phyloP scores from a whole-genome alignment of 2,113 vertebrate species.

The Riparia riparia region DNA sequence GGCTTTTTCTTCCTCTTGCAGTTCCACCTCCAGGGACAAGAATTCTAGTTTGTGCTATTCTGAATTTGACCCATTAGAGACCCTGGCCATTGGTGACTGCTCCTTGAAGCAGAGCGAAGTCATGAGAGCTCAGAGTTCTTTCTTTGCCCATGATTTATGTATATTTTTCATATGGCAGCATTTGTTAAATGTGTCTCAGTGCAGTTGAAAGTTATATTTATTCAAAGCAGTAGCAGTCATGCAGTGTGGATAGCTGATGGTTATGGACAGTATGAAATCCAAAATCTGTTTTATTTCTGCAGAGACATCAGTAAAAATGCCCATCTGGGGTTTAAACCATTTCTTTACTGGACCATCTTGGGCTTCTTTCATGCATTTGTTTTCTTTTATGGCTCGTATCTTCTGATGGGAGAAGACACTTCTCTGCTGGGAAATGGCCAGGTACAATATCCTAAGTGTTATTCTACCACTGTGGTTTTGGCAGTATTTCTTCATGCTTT shows the following conservation, averaged over 20 bases:
- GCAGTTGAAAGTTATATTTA: background rate
- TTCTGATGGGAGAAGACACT: slow-evolving; percentile 93
- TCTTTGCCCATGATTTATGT: background rate
- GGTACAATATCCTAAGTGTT: slow-evolving; percentile 79
- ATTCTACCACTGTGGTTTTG: background rate
- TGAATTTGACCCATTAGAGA: background rate
- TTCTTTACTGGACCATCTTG: slow-evolving; percentile 96
- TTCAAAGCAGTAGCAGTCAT: background rate
- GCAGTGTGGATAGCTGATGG: background rate
- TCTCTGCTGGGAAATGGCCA: slow-evolving; percentile 95
- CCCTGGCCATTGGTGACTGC: background rate
- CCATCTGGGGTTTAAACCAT: slow-evolving; percentile 90
- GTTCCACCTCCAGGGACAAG: background rate
- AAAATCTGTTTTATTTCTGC: slow-evolving; percentile 53
- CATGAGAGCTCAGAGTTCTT: background rate
- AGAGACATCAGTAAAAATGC: slow-evolving; percentile 98
- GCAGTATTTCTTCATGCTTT: background rate
- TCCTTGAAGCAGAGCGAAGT: background rate
- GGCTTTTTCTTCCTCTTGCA: background rate
- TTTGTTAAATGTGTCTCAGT: background rate
- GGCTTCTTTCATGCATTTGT: slow-evolving; percentile 95
- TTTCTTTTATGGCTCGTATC: slow-evolving; percentile 97
- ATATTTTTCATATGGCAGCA: background rate
- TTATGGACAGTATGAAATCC: background rate
- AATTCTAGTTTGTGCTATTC: background rate